Base-by-base conservation (phyloP, 2,113 vertebrate genomes). In the Egretta garzetta region DNA sequence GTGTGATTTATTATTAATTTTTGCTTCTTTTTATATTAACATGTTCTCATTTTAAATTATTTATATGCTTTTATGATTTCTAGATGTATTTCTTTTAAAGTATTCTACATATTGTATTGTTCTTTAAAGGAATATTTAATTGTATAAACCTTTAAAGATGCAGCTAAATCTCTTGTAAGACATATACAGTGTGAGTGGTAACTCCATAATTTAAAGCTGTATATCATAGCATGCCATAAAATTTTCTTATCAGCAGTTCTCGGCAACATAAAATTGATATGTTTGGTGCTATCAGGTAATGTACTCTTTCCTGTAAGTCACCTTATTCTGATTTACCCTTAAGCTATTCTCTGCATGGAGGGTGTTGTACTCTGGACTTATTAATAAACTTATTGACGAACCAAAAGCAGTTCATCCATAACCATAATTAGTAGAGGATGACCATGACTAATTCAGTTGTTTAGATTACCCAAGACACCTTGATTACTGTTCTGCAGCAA, bases 401-500 rank as follows among this genome's bases (percentile, higher is more conserved):
- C 86, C 59, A 84, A 66, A 96, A 91, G 50, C 58, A 60, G 28
- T 64, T 92, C 37, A 71, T 86, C 41, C 55, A 27, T 63, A 96
- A 79, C 43, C 5, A 12, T 63, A 87, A 86, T 76, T 85, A 82
- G 37, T 53, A 45, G 8, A 90, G 32, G 49, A 59, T 66, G 22
- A 59, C 15, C 37, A 79, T 79, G 89, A 72, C 28, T 87, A 80
- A 91, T 95, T 82, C 66, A 81, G 88, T 71, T 96, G 22, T 94
- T 91, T 67, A 90, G 58, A 87, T 68, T 84, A 81, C 33, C 33
- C 55, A 82, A 76, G 83, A 75, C 24, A 90, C 67, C 14, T 93
- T 3, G 4, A 50, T 77, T 94, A 75, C n/a, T 70, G 26, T 49
- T 90, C 27, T 14, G 14, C 45, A 93, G 52, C 43, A 95, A 39